These are phyloP conservation scores for Heliornis fulica DNA, from an alignment of 2,113 vertebrate genomes.

Conservation along the genomic window DNA sequence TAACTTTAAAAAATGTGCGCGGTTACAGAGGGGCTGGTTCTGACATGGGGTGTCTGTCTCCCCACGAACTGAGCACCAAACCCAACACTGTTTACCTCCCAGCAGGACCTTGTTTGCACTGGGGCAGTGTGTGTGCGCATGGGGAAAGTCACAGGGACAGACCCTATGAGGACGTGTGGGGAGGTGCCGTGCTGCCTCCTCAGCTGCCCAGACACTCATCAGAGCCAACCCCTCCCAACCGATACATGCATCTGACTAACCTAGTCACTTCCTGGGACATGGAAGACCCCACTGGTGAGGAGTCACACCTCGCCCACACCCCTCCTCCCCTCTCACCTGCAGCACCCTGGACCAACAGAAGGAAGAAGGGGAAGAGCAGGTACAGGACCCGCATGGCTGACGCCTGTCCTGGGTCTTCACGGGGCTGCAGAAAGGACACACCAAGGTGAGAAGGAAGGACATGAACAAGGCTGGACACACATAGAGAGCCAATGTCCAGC, in stretches of 20 bases:
- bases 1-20: background rate
- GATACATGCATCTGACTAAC: no score
- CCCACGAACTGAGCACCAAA: background rate
- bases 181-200: no score
- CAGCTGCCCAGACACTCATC: background rate
- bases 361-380: background rate
- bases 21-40: background rate
- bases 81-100: background rate
- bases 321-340: background rate
- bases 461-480: background rate
- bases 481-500: background rate
- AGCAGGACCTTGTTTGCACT: background rate
- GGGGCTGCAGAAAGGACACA: background rate
- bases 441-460: background rate
- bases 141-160: background rate
- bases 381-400: background rate
- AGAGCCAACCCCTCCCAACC: background rate
- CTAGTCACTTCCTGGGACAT: background rate
- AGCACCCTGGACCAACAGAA: background rate
- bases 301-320: background rate
- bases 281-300: no score
- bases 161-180: background rate
- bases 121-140: accelerated
- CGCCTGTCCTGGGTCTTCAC: background rate
- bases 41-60: background rate